These are phyloP conservation scores for Oryctolagus cuniculus DNA, from an alignment of 2,113 vertebrate genomes.

Conservation along the genomic window DNA sequence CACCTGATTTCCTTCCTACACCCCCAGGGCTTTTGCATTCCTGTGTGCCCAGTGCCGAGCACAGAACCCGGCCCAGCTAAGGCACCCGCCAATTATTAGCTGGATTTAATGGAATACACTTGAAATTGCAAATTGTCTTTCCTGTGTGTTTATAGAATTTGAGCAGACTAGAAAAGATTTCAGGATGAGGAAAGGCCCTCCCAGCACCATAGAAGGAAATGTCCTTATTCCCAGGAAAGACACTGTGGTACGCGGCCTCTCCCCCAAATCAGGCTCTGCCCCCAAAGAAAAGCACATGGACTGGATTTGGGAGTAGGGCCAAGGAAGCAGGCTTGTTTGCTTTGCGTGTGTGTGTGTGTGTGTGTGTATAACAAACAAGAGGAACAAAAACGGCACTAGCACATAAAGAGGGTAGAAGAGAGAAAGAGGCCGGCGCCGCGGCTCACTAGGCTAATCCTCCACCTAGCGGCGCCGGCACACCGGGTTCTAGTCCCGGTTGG, in stretches of 20 bases:
- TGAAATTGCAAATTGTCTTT: not conserved
- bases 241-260: accelerated
- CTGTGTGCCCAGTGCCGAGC: not conserved
- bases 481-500: no score
- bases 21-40: not conserved
- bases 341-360: not conserved
- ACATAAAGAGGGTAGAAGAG: not conserved
- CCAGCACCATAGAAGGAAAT: not conserved
- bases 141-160: not conserved
- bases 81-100: not conserved
- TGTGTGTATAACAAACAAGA: not conserved
- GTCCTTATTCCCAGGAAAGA: not conserved
- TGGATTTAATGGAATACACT: not conserved
- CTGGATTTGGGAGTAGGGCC: not conserved
- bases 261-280: not conserved
- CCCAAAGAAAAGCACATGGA: not conserved
- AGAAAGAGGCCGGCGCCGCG: no score
- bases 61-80: not conserved
- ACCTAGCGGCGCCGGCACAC: no score
- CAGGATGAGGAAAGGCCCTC: not conserved
- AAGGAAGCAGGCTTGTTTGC: not conserved
- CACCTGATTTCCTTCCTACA: not conserved
- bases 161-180: not conserved
- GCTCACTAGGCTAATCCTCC: no score
- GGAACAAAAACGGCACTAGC: not conserved